Conservation (phyloP, 2,888 invertebrate genomes). For the Cynaeus angustus region DNA sequence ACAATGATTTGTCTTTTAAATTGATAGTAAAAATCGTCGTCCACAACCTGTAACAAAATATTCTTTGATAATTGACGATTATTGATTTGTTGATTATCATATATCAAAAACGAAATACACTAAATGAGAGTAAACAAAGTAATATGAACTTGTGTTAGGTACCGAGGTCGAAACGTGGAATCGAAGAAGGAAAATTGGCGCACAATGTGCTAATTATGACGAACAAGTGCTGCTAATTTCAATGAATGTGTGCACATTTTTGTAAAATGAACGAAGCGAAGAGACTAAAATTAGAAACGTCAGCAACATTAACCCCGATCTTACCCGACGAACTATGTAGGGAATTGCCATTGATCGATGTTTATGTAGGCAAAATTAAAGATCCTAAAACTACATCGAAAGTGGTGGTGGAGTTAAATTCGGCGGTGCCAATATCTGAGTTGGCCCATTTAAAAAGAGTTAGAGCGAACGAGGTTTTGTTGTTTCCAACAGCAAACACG, state of each 20-base stretch:
- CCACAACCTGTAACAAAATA: neutral
- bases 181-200: conserved; percentile 18
- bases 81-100: conserved; percentile 13
- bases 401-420: conserved; percentile 76
- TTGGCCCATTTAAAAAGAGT: conserved; percentile 85
- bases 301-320: conserved; percentile 55
- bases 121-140: conserved; percentile 18
- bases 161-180: conserved; percentile 30
- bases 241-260: conserved; percentile 7
- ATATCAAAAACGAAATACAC: conserved; percentile 9
- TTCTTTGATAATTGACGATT: neutral
- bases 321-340: conserved; percentile 58
- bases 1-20: neutral
- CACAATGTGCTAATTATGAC: conserved; percentile 18
- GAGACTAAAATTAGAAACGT: conserved; percentile 59
- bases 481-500: conserved; percentile 69
- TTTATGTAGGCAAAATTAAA: conserved; percentile 77
- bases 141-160: conserved; percentile 39
- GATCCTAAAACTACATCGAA: conserved; percentile 78
- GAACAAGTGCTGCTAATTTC: conserved; percentile 21
- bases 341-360: conserved; percentile 71
- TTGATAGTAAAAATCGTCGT: neutral
- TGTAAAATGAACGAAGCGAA: conserved; percentile 56
- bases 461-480: conserved; percentile 74
- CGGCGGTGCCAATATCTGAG: conserved; percentile 75